Base-by-base conservation (phyloP, 2,888 invertebrate species). In the Pecten maximus region DNA sequence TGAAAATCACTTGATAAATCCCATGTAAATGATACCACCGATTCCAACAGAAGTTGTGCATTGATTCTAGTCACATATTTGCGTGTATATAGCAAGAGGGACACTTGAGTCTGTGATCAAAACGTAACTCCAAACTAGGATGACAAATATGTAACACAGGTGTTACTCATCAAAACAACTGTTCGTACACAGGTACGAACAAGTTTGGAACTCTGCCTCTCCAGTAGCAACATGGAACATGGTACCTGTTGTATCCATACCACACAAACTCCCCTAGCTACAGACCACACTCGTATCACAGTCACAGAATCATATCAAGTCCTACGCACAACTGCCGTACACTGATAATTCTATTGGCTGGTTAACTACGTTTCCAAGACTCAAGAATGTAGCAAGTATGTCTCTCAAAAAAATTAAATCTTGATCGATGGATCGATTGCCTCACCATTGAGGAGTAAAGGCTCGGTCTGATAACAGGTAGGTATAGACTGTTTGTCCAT, bases 391-490 rank as follows among this genome's bases (percentile, higher is more conserved):
- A 35, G 28, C 35, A 74, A 74, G 74, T 35, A 28, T 74, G 74
- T 74, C 35, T 0, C 35, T 74, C 35, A 74, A 74, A 74, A 74
- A 74, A 74, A 74, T 35, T 74, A 28, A 74, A 74, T 74, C 74
- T 74, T 74, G 74, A 74, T 74, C 74, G 74, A 74, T 74, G 74
- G 74, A 74, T 74, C 74, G 74, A 74, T 74, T 74, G 74, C 74
- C 54, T 35, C 35, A 35, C 35, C 74, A 74, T 74, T 74, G 74
- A 74, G 74, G 50, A 19, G 74, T 74, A 74, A 74, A 10, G 28
- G 74, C 4, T 74, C 12, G 28, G 10, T 0, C 74, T 74, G 74
- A 74, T 74, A 74, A 74, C 74, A 74, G 74, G 74, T 74, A 74
- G 74, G 74, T 74, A 74, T 74, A 74, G 35, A 74, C 28, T 74